Evolutionary conservation across 1,140 invertebrate species (phyloP).

Genomic region (Forficula auricularia): DNA sequence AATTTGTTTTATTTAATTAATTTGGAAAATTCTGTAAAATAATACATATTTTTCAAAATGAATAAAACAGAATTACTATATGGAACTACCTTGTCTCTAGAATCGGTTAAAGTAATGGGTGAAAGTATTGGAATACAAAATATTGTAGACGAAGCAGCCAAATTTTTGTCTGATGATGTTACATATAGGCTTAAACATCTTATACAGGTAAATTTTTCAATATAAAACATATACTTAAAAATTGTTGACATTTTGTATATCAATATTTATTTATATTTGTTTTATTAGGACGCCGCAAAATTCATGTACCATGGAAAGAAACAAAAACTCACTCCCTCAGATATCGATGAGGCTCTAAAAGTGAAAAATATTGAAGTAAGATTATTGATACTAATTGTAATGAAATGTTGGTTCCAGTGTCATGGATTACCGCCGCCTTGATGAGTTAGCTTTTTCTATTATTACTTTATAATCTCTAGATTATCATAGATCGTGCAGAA

Average conservation of each 20-base stretch:
- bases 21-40: no score
- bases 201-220: conserved; percentile 38
- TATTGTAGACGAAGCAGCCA: conserved; percentile 79
- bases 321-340: conserved; percentile 57
- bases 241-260: background rate
- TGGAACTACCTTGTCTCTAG: conserved; percentile 56
- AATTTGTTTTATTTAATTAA: no score
- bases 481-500: no score
- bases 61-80: conserved; percentile 43
- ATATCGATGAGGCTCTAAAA: conserved; percentile 78
- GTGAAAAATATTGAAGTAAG: conserved; percentile 77
- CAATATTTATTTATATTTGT: conserved; percentile 7
- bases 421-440: no score
- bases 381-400: no score
- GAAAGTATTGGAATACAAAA: conserved; percentile 70
- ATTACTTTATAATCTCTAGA: no score
- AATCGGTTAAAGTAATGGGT: conserved; percentile 85
- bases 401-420: no score
- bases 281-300: conserved; percentile 73
- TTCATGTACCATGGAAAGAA: conserved; percentile 85
- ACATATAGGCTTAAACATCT: conserved; percentile 75
- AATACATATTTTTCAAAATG: conserved; percentile 20
- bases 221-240: no score
- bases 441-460: no score
- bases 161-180: conserved; percentile 80